Base-by-base conservation (phyloP, 2,888 invertebrate genomes). In the Mimumesa dahlbomi region DNA sequence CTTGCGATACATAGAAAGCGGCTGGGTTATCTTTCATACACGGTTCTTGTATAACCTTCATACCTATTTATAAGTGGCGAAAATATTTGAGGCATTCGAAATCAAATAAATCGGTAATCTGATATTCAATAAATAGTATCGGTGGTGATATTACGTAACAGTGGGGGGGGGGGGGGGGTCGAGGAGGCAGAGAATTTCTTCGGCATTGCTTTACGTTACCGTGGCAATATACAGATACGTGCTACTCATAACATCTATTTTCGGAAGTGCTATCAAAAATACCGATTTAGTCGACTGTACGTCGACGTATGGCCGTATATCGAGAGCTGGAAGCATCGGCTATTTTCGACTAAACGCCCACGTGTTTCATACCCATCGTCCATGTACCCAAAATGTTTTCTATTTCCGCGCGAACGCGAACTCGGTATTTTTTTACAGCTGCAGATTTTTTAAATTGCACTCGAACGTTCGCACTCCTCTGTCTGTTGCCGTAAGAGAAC, bases 271-370 rank as follows among this genome's bases (percentile, higher is more conserved):
- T 75, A 78, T 80, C 77, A 67, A 84, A 85, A 86, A 82, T 82
- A 84, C 74, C 74, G 75, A 77, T 77, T 77, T 68, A 61, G 67
- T 73, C 57, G 59, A 57, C 52, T 31, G 57, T 52, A 48, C 58
- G 46, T 29, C 22, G 25, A 56, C 58, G 40, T 58, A 43, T 48
- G 16, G 45, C 38, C 19, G 63, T 70, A 63, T 42, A 67, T 54
- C 40, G 49, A 75, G 82, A 83, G 79, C 84, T 84, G 83, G 80
- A 86, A 81, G 74, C 81, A 77, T 77, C 75, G 74, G 77, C 82
- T 86, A 86, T 86, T 86, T 85, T 85, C 73, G 82, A 75, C 76
- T 68, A 73, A 69, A 77, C 82, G 56, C 84, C 82, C 78, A 81
- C 83, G 69, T 72, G 42, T 70, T 66, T 57, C 49, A 19, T 29